A percentile compares a stretch with the other conserved stretches of the same genome.
phyloP scores from a whole-genome alignment of 2,113 vertebrate genomes.

The Tonatia bakeri region DNA sequence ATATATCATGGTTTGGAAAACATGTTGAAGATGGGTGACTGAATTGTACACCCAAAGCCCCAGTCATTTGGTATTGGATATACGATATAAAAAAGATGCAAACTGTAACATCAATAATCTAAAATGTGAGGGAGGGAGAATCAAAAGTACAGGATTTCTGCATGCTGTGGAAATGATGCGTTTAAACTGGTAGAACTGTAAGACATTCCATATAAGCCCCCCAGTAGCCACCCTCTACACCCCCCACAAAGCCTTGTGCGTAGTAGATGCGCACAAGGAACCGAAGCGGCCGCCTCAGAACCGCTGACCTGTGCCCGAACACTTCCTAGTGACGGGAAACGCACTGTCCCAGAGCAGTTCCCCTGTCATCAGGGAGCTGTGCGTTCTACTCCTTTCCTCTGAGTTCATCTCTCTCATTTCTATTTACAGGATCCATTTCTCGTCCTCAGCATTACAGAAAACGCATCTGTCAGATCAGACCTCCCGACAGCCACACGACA shows the following conservation, averaged over 20 bases:
- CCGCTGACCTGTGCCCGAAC: neutral
- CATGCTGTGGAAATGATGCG: neutral
- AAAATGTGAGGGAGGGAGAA: neutral
- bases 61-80: neutral
- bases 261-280: neutral
- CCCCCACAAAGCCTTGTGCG: too few relatives aligned
- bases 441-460: neutral
- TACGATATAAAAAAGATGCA: neutral
- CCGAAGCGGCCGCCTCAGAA: neutral
- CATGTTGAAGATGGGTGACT: neutral
- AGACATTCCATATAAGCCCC: neutral
- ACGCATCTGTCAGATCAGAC: neutral
- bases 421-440: neutral
- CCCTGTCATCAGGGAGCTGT: neutral
- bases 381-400: neutral
- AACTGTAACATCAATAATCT: neutral
- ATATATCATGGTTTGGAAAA: neutral
- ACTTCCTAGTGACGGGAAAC: neutral
- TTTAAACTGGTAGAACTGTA: neutral
- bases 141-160: neutral
- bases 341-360: neutral
- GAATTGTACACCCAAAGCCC: neutral
- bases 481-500: neutral
- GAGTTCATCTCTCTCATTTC: neutral
- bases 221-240: neutral